Conservation (phyloP, 2,888 invertebrate genomes). For the Idaea dimidiata region DNA sequence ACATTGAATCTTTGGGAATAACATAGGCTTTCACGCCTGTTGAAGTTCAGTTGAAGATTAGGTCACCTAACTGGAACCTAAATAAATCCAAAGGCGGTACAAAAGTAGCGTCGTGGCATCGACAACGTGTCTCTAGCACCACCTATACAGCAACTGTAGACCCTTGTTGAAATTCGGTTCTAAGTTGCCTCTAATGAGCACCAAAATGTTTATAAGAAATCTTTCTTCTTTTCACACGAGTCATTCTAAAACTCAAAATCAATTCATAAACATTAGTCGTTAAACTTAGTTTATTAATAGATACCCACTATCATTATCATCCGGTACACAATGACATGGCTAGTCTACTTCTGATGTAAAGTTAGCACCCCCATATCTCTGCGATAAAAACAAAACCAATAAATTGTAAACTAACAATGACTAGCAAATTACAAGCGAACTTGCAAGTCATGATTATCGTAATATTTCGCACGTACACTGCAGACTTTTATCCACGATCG, state of each 20-base stretch:
- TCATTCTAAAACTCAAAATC: background rate
- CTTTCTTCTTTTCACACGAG: background rate
- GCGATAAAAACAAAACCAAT: background rate
- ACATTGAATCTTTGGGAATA: too few relatives aligned
- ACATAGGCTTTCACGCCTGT: too few relatives aligned
- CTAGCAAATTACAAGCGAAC: background rate
- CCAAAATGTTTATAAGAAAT: background rate
- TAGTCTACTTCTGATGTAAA: background rate
- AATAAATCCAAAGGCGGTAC: too few relatives aligned
- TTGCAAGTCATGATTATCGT: background rate
- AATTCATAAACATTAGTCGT: background rate
- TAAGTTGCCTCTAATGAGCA: too few relatives aligned
- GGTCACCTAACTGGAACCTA: too few relatives aligned
- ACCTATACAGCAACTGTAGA: too few relatives aligned
- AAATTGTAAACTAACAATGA: background rate
- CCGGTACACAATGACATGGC: background rate
- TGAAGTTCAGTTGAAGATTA: too few relatives aligned
- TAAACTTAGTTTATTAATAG: background rate
- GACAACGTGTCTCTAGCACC: too few relatives aligned
- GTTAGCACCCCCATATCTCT: background rate
- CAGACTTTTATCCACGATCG: too few relatives aligned
- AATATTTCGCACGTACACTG: background rate
- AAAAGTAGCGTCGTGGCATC: too few relatives aligned
- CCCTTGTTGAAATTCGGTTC: too few relatives aligned
- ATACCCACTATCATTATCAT: background rate